A percentile compares a stretch with the other conserved stretches of the same genome.
phyloP scores from a whole-genome alignment of 2,888 invertebrate genomes.

The Parthenolecanium corni region DNA sequence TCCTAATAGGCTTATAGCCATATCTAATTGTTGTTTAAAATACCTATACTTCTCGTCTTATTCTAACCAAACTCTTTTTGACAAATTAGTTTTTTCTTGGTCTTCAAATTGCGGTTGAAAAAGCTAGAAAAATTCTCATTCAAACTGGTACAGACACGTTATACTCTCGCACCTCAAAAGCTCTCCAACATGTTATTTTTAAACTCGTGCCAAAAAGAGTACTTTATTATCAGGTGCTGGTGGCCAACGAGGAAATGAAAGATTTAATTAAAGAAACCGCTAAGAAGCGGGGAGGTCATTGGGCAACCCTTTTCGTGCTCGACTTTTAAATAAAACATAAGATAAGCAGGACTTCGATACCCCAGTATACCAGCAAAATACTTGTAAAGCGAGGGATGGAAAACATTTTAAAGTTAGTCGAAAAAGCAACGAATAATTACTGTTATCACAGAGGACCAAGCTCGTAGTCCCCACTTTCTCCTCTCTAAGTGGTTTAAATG shows the following conservation, averaged over 20 bases:
- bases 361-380: slow-evolving; percentile 13
- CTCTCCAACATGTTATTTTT: too few species aligned
- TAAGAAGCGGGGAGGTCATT: background rate
- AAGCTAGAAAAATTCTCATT: too few species aligned
- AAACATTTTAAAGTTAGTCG: slow-evolving; percentile 22
- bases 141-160: too few species aligned
- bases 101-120: too few species aligned
- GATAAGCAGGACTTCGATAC: slow-evolving; percentile 3
- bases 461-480: slow-evolving; percentile 9
- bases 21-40: too few species aligned
- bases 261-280: slow-evolving; percentile 27
- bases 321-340: slow-evolving; percentile 26
- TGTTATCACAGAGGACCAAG: slow-evolving; percentile 22
- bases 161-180: too few species aligned
- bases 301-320: background rate
- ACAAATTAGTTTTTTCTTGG: too few species aligned
- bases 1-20: too few species aligned
- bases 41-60: too few species aligned
- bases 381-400: slow-evolving; percentile 21
- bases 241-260: background rate
- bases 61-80: too few species aligned
- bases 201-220: too few species aligned
- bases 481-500: slow-evolving; percentile 18
- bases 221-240: background rate
- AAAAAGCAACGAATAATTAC: slow-evolving; percentile 26